Percentiles rank a stretch among this genome's conserved stretches.
phyloP scores from a whole-genome alignment of 2,888 invertebrate genomes.

The Phortica okadai region DNA sequence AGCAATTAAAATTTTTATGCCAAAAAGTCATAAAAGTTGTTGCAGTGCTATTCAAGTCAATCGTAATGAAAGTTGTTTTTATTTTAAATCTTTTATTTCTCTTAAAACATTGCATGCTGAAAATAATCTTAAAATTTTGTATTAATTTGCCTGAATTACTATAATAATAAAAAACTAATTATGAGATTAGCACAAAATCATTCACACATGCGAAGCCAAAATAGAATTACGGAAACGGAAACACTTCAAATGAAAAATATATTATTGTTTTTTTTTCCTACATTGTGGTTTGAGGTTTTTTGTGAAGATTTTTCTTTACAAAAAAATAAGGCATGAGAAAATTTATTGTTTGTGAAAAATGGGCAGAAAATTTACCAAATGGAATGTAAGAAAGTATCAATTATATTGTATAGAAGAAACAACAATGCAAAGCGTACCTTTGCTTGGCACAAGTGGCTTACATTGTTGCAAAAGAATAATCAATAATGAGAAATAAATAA shows the following conservation, averaged over 20 bases:
- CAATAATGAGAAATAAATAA: background rate
- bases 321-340: constrained; percentile 55
- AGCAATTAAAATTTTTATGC: background rate
- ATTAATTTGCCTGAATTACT: too few species aligned
- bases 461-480: background rate
- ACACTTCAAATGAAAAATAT: constrained; percentile 46
- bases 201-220: constrained; percentile 71
- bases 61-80: too few species aligned
- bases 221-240: constrained; percentile 69
- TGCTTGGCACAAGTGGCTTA: background rate
- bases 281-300: constrained; percentile 37
- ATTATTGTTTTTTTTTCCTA: too few species aligned
- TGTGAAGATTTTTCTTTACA: constrained; percentile 42
- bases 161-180: constrained; percentile 55
- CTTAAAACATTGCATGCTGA: too few species aligned
- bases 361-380: constrained; percentile 14
- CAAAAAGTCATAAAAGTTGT: too few species aligned
- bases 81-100: too few species aligned
- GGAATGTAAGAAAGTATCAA: constrained; percentile 39
- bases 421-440: background rate
- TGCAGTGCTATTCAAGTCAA: too few species aligned
- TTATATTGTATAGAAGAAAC: constrained; percentile 31
- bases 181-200: constrained; percentile 65
- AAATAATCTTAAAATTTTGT: too few species aligned
- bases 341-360: constrained; percentile 48